Evolutionary conservation across 2,113 vertebrate genomes (phyloP).

Genomic region (Leucosticte australis): DNA sequence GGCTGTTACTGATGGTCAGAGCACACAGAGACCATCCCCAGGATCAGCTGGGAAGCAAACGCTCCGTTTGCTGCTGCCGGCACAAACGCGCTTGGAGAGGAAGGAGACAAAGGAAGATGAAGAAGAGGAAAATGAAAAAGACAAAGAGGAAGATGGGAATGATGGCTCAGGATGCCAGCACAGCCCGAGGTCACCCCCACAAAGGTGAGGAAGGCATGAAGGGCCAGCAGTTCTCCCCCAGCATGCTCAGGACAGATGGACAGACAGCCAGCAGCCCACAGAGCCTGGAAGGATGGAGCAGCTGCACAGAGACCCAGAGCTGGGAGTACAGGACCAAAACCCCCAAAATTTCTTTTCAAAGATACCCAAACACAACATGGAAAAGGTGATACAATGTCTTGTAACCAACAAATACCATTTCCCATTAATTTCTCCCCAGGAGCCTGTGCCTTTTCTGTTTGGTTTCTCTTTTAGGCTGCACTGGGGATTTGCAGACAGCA

Average conservation of each 20-base stretch:
- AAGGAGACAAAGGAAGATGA: background rate
- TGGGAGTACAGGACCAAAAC: background rate
- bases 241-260: background rate
- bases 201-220: background rate
- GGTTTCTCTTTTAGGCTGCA: background rate
- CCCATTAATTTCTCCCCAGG: background rate
- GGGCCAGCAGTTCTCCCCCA: background rate
- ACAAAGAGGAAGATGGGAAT: background rate
- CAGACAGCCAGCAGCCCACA: background rate
- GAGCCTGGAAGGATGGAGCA: background rate
- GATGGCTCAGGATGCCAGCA: background rate
- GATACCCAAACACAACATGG: background rate
- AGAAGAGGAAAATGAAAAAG: background rate
- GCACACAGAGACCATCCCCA: background rate
- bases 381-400: background rate
- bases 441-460: background rate
- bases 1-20: background rate
- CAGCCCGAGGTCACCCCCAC: background rate
- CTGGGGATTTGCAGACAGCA: background rate
- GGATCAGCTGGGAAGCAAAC: fast-evolving
- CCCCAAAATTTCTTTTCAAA: background rate
- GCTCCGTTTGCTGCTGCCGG: background rate
- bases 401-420: background rate
- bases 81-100: fast-evolving
- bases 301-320: background rate